Evolutionary conservation across 2,888 invertebrate species (phyloP).

Genomic region (Cartodere bifasciata): DNA sequence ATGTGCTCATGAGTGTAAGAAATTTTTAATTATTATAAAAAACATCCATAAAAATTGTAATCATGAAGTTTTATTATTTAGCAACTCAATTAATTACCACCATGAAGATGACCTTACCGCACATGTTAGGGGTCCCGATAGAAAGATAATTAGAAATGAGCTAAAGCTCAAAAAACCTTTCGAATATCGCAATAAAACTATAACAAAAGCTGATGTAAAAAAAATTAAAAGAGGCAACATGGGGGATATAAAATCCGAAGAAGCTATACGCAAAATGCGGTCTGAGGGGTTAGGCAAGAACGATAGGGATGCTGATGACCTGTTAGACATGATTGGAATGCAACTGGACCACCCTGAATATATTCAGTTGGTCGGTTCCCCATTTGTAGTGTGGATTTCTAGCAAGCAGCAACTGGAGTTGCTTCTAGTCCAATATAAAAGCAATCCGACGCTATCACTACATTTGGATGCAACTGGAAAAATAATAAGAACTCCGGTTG

Average conservation of each 20-base stretch:
- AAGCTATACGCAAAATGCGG: slow-evolving; percentile 4
- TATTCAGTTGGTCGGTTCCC: neutral
- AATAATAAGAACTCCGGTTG: no score
- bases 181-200: slow-evolving; percentile 1
- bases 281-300: slow-evolving; percentile 1
- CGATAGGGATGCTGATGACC: slow-evolving; percentile 3
- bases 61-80: slow-evolving; percentile 1
- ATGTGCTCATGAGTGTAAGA: slow-evolving; percentile 3
- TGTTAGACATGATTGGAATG: slow-evolving; percentile 3
- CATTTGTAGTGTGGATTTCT: neutral
- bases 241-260: slow-evolving; percentile 4
- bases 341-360: neutral
- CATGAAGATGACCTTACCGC: slow-evolving; percentile 3
- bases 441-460: no score
- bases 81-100: slow-evolving; percentile 3
- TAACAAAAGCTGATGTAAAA: slow-evolving; percentile 1
- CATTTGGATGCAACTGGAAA: no score
- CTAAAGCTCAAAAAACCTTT: slow-evolving; percentile 1
- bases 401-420: no score
- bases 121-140: slow-evolving; percentile 2
- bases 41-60: no score
- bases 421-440: no score
- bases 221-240: slow-evolving; percentile 2
- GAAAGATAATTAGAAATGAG: neutral
- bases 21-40: slow-evolving; percentile 4